Conservation (phyloP, 1,140 invertebrate genomes). For the Xylocopa sonorina region DNA sequence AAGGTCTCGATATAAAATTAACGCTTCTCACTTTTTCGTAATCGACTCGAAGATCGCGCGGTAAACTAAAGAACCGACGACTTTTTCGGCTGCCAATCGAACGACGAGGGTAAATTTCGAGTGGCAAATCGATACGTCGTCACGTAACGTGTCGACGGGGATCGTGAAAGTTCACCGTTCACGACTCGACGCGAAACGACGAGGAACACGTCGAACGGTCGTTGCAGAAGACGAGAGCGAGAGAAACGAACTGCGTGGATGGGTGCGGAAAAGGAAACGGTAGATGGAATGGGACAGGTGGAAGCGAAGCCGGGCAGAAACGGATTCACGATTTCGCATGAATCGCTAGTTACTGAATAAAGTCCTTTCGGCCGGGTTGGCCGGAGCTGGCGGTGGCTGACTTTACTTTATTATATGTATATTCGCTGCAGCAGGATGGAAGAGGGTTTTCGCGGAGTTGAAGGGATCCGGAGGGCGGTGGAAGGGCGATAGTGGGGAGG, state of each 20-base stretch:
- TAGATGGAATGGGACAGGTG: constrained; percentile 20
- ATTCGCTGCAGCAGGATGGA: constrained; percentile 66
- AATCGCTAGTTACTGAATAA: constrained; percentile 76
- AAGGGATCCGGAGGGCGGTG: constrained; percentile 43
- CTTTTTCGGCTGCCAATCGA: neutral
- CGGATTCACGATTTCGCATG: constrained; percentile 72
- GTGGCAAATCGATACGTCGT: constrained; percentile 20
- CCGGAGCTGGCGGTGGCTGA: constrained; percentile 60
- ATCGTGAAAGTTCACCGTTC: constrained; percentile 38
- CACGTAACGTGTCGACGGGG: constrained; percentile 18
- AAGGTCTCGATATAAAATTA: neutral
- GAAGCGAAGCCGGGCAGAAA: constrained; percentile 62
- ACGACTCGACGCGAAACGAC: constrained; percentile 11
- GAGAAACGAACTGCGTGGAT: neutral
- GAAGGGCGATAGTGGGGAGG: too few relatives aligned
- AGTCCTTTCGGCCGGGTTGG: constrained; percentile 66
- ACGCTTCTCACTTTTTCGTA: neutral
- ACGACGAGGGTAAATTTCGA: neutral
- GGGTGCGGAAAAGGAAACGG: constrained; percentile 21
- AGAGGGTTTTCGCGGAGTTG: constrained; percentile 65
- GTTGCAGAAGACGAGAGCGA: neutral
- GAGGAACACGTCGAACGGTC: constrained; percentile 38
- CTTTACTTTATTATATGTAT: constrained; percentile 74
- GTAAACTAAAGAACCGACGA: neutral
- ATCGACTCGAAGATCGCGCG: too few relatives aligned